A percentile compares a stretch with the other conserved stretches of the same genome.
Conservation (phyloP, 2,797 vertebrate species). For the Poliocrania exsul region DNA sequence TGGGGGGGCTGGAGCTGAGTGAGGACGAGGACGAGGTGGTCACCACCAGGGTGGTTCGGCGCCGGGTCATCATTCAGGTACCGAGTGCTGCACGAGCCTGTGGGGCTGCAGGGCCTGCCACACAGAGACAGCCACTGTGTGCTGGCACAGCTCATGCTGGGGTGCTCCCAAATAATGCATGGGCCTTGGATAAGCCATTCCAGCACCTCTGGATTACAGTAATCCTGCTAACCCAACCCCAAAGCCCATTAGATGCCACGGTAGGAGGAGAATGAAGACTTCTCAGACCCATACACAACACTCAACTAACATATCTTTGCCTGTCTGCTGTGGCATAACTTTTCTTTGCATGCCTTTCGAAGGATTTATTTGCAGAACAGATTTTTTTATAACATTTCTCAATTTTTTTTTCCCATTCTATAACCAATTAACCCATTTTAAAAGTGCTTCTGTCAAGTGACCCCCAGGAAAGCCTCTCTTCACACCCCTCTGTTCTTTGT, state of each 20-base stretch:
- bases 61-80: constrained; percentile 98
- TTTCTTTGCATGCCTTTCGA: constrained; percentile 56
- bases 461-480: neutral
- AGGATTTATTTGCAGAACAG: constrained; percentile 13
- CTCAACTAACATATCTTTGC: neutral
- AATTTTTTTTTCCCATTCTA: neutral
- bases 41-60: constrained; percentile 95
- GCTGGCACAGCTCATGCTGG: neutral
- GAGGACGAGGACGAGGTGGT: constrained; percentile 93
- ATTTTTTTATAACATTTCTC: neutral
- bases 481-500: constrained; percentile 28
- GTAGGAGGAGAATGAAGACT: neutral
- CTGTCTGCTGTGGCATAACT: neutral
- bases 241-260: neutral
- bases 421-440: neutral
- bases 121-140: neutral
- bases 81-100: constrained; percentile 58
- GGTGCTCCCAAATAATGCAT: constrained; percentile 35
- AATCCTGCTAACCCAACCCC: neutral
- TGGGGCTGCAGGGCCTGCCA: neutral
- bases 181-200: neutral
- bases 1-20: constrained; percentile 92
- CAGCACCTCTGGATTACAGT: neutral
- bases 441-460: neutral
- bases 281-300: neutral